These are phyloP conservation scores for Patella ulyssiponensis DNA, from an alignment of 2,888 invertebrate species.

Conservation along the genomic window DNA sequence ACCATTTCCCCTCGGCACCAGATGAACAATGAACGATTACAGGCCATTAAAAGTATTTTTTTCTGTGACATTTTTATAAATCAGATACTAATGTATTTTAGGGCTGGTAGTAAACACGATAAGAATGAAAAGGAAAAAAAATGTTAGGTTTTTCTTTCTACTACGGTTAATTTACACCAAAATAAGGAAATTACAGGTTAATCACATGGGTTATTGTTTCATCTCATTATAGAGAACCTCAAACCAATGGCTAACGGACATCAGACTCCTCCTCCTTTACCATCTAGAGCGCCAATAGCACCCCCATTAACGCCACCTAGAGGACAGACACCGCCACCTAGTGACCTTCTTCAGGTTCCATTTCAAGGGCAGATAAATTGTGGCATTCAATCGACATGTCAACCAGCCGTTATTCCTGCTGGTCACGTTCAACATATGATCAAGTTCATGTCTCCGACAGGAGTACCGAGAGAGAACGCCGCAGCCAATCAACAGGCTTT, in stretches of 20 bases:
- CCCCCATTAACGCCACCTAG: conserved; percentile 35
- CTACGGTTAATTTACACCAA: no score
- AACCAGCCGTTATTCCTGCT: conserved; percentile 43
- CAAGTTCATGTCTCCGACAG: conserved; percentile 82
- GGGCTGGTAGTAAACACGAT: no score
- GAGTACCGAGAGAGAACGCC: conserved; percentile 69
- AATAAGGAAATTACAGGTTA: no score
- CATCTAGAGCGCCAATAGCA: conserved; percentile 55
- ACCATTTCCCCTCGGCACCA: no score
- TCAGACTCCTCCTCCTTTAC: conserved; percentile 76
- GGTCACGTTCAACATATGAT: conserved; percentile 81
- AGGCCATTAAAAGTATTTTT: no score
- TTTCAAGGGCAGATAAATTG: conserved; percentile 8
- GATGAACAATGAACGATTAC: no score
- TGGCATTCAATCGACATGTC: neutral
- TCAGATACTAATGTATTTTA: no score
- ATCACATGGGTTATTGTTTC: no score
- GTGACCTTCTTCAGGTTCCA: conserved; percentile 26
- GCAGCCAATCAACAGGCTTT: conserved; percentile 72
- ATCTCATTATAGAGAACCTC: conserved; percentile 9
- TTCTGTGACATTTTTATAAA: no score
- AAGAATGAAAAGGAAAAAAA: no score
- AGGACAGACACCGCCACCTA: conserved; percentile 50
- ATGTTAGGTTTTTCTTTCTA: no score
- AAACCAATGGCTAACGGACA: conserved; percentile 51